A percentile compares a stretch with the other conserved stretches of the same genome.
These are phyloP conservation scores for Podotricha telesiphe DNA, from an alignment of 2,888 invertebrate species.

Conservation along the genomic window DNA sequence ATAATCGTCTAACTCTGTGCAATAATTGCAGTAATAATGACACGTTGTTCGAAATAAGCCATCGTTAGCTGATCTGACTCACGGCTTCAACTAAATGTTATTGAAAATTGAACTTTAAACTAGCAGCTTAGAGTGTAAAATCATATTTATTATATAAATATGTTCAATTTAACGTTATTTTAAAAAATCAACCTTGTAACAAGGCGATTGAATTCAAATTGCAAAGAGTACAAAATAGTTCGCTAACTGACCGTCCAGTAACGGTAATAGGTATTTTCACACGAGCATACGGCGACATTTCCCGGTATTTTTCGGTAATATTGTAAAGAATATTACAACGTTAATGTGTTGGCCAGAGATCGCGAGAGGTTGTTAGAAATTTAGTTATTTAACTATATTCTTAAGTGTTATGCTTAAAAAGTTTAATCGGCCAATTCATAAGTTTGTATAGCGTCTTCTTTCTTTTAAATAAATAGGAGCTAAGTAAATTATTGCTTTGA, in stretches of 20 bases:
- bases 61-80: conserved; percentile 39
- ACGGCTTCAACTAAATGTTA: conserved; percentile 20
- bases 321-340: conserved; percentile 34
- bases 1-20: conserved; percentile 47
- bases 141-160: not conserved
- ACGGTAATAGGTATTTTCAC: conserved; percentile 51
- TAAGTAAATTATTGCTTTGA: not conserved
- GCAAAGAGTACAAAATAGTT: not conserved
- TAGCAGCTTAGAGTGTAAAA: not conserved
- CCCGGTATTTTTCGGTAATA: conserved; percentile 47
- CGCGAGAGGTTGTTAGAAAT: conserved; percentile 41
- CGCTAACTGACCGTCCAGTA: conserved; percentile 37
- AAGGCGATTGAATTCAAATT: not conserved
- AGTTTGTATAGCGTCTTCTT: not conserved
- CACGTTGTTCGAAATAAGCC: conserved; percentile 48
- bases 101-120: conserved; percentile 13
- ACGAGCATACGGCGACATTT: conserved; percentile 44
- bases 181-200: not conserved
- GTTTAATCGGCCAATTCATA: conserved; percentile 9
- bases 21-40: conserved; percentile 61
- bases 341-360: conserved; percentile 40
- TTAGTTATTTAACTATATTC: conserved; percentile 29
- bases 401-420: conserved; percentile 18
- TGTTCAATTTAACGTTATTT: not conserved
- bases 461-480: conserved; percentile 1